Evolutionary conservation across 1,140 invertebrate species (phyloP).

Genomic region (Aplysia californica): DNA sequence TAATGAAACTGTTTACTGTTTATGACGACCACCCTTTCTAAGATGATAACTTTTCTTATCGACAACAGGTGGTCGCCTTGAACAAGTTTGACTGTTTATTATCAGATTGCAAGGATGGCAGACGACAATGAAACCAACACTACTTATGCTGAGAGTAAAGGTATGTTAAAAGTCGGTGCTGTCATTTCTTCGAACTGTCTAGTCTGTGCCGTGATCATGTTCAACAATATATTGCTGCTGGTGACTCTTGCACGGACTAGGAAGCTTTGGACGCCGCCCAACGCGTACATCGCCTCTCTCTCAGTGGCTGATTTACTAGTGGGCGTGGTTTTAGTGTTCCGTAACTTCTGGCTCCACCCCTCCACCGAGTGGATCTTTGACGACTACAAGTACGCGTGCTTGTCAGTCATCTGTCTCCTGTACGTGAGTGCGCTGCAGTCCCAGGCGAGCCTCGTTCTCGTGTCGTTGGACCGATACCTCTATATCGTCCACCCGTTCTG

Average conservation of each 20-base stretch:
- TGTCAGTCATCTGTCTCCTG: background rate
- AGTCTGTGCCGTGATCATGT: background rate
- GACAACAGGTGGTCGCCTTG: too few species aligned
- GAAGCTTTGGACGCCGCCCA: background rate
- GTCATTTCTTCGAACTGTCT: too few species aligned
- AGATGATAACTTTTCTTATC: too few species aligned
- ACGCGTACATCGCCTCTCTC: background rate
- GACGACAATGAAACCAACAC: too few species aligned
- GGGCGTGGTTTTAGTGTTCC: background rate
- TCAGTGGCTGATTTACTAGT: background rate
- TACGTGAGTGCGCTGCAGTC: background rate
- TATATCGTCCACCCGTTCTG: slow-evolving; percentile 1
- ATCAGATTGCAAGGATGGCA: too few species aligned
- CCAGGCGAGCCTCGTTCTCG: background rate
- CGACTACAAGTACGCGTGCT: background rate
- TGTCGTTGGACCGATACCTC: background rate
- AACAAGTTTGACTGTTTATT: too few species aligned
- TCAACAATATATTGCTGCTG: background rate
- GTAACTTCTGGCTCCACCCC: background rate
- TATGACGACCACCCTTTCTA: too few species aligned
- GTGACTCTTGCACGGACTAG: background rate
- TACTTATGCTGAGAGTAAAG: too few species aligned
- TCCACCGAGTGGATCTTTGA: background rate
- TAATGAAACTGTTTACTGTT: too few species aligned
- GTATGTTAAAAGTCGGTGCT: too few species aligned